Evolutionary conservation across 2,797 vertebrate species (phyloP).

Genomic region (Thalassophryne amazonica): DNA sequence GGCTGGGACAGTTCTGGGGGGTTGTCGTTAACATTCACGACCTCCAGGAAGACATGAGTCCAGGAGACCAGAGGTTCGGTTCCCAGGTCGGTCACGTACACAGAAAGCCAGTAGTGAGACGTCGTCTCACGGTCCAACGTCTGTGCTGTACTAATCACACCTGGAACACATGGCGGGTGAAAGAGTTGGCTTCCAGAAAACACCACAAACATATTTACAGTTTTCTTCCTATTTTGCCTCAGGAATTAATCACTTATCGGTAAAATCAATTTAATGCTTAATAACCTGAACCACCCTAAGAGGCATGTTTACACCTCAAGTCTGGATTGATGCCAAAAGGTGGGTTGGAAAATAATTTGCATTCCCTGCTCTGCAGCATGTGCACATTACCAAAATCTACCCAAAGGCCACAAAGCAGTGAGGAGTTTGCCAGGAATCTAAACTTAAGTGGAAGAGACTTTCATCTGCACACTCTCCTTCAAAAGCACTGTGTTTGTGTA

Average conservation of each 20-base stretch:
- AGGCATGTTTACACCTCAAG: neutral
- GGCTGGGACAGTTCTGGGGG: constrained; percentile 87
- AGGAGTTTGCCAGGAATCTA: neutral
- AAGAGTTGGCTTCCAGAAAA: neutral
- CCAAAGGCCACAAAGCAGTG: neutral
- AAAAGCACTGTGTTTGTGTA: neutral
- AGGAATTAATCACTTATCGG: neutral
- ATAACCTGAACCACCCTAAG: neutral
- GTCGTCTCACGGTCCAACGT: constrained; percentile 83
- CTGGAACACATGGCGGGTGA: constrained; percentile 53
- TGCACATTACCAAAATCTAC: constrained; percentile 1
- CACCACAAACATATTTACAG: neutral
- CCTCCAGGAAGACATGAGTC: constrained; percentile 90
- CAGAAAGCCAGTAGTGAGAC: constrained; percentile 90
- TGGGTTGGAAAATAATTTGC: neutral
- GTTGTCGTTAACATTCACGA: constrained; percentile 92
- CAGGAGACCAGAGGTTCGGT: constrained; percentile 84
- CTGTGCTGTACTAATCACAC: constrained; percentile 83
- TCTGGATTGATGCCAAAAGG: constrained; percentile 1
- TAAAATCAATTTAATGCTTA: neutral
- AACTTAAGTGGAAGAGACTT: neutral
- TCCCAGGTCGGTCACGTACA: constrained; percentile 87
- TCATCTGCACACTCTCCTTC: neutral
- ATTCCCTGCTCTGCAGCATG: neutral
- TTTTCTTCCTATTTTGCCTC: constrained; percentile 6